These are phyloP conservation scores for Emydoidea blandingii DNA, from an alignment of 2,797 vertebrate genomes.

Conservation along the genomic window DNA sequence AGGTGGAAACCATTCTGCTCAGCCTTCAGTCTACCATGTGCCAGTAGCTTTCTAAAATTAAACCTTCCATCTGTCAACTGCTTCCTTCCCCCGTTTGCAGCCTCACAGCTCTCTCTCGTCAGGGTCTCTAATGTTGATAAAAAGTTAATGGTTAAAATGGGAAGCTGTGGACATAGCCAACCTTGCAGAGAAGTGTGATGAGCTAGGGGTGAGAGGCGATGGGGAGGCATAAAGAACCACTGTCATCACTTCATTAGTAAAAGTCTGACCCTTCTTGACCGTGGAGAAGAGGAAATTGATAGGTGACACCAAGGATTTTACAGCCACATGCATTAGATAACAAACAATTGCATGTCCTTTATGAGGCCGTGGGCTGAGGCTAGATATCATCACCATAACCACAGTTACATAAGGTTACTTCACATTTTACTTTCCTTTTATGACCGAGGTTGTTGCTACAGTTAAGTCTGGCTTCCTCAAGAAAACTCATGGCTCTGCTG, in stretches of 20 bases:
- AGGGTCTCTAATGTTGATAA: not conserved
- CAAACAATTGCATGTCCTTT: rapidly evolving
- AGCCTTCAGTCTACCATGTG: not conserved
- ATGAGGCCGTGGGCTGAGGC: not conserved
- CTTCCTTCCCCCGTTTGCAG: not conserved
- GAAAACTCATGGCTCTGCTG: not conserved
- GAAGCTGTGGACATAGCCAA: not conserved
- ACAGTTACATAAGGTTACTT: not conserved
- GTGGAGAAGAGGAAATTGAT: not conserved
- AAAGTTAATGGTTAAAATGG: not conserved
- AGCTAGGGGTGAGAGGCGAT: not conserved
- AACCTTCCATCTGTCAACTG: not conserved
- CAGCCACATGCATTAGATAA: not conserved
- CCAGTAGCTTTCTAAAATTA: not conserved
- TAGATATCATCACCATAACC: not conserved
- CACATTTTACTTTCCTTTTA: not conserved
- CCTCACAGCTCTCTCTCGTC: not conserved
- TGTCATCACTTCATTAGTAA: not conserved
- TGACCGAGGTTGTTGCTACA: not conserved
- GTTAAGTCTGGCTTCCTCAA: not conserved
- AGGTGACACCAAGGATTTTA: not conserved
- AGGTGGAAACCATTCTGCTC: not conserved
- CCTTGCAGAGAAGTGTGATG: not conserved
- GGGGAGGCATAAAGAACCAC: not conserved
- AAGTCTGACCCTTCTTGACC: not conserved